These are phyloP conservation scores for Dipus sagitta DNA, from an alignment of 2,797 vertebrate species.

Conservation along the genomic window DNA sequence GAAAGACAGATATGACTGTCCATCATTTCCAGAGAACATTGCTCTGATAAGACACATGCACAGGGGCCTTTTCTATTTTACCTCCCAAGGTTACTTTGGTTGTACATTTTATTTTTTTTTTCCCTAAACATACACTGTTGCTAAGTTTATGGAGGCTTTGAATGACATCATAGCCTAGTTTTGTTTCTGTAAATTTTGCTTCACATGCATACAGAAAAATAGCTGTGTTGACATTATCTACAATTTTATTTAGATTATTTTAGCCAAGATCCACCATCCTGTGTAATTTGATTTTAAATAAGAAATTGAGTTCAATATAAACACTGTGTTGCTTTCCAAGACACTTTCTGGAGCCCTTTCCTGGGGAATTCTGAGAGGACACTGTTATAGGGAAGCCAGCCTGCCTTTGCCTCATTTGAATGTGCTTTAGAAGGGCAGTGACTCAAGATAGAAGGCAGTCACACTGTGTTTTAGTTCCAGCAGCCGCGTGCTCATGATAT, in stretches of 20 bases:
- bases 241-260: slow-evolving; percentile 53
- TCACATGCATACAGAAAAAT: slow-evolving; percentile 35
- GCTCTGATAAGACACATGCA: slow-evolving; percentile 54
- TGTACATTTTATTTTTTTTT: slow-evolving; percentile 40
- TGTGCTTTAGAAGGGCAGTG: background rate
- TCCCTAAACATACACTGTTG: background rate
- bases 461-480: slow-evolving; percentile 30
- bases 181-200: slow-evolving; percentile 69
- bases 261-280: background rate
- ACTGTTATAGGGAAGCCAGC: slow-evolving; percentile 6
- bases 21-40: slow-evolving; percentile 41
- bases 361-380: slow-evolving; percentile 18
- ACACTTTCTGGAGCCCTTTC: background rate
- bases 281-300: slow-evolving; percentile 67
- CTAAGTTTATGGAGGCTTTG: slow-evolving; percentile 32
- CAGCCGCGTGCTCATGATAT: background rate
- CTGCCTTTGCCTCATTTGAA: background rate
- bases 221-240: slow-evolving; percentile 35
- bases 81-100: slow-evolving; percentile 59
- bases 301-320: slow-evolving; percentile 66
- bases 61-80: slow-evolving; percentile 52
- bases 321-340: slow-evolving; percentile 49
- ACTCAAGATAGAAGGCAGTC: background rate
- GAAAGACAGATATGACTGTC: slow-evolving; percentile 69
- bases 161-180: background rate